These are phyloP conservation scores for Agapornis roseicollis DNA, from an alignment of 2,113 vertebrate species.

Conservation along the genomic window DNA sequence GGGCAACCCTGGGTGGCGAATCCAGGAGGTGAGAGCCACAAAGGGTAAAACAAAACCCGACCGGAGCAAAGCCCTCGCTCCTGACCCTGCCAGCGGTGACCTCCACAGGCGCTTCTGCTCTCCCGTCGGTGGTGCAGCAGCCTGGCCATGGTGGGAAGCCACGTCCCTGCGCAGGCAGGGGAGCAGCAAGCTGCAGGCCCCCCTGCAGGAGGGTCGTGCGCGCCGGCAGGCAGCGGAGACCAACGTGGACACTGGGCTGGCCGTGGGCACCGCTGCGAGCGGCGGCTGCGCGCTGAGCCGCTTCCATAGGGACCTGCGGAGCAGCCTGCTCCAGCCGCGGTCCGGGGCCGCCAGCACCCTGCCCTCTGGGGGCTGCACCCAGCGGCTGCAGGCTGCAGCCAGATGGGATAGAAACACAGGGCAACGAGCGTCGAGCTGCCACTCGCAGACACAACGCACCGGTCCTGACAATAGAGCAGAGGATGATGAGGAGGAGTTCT, in stretches of 20 bases:
- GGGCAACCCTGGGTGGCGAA: not conserved
- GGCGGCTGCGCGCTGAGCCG: not conserved
- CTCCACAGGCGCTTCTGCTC: conserved; percentile 65
- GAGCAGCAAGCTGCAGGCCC: not conserved
- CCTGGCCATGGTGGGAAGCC: not conserved
- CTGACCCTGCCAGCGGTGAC: conserved; percentile 39
- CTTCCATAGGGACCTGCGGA: conserved; percentile 24
- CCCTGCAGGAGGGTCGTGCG: not conserved
- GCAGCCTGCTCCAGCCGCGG: not conserved
- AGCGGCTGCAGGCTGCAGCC: not conserved
- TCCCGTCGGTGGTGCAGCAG: conserved; percentile 29
- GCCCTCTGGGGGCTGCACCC: not conserved
- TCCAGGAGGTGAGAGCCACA: not conserved
- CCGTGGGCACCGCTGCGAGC: not conserved
- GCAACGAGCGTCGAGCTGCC: not conserved
- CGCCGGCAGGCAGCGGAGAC: conserved; percentile 74
- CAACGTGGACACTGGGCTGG: conserved; percentile 85
- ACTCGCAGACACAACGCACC: not conserved
- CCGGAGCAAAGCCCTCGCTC: not conserved
- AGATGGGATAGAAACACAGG: not conserved
- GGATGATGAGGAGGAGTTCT: conserved; percentile 73
- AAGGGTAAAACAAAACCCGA: not conserved
- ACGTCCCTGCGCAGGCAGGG: not conserved
- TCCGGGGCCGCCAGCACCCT: not conserved
- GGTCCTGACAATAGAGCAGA: not conserved